Evolutionary conservation across 2,888 invertebrate genomes (phyloP).

Genomic region (Drosophila heteroneura): DNA sequence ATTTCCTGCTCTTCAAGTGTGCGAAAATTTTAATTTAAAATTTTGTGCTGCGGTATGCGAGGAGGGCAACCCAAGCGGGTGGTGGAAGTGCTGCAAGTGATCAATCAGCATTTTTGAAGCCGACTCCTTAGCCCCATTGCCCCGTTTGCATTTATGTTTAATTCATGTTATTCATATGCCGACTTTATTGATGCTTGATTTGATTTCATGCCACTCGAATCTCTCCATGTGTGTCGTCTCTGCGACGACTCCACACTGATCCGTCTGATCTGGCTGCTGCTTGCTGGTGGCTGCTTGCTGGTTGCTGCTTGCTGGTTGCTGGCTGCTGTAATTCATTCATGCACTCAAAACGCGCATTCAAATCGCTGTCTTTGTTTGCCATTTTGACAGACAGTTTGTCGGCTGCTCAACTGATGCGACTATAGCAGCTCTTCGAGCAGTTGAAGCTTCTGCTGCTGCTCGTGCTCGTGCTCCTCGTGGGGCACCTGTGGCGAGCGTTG

Average conservation of each 20-base stretch:
- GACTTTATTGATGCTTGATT: constrained; percentile 80
- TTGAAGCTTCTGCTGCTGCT: neutral
- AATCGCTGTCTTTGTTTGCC: constrained; percentile 61
- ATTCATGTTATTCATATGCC: constrained; percentile 82
- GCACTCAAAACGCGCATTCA: constrained; percentile 78
- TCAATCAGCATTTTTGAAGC: constrained; percentile 52
- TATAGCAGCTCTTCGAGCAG: neutral
- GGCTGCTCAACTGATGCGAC: constrained; percentile 38
- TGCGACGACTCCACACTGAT: neutral
- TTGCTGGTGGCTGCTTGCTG: neutral
- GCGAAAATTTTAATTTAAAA: constrained; percentile 82
- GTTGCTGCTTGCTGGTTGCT: neutral
- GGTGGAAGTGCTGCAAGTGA: constrained; percentile 52
- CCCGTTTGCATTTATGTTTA: constrained; percentile 82
- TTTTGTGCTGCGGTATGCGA: constrained; percentile 55
- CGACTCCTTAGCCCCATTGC: constrained; percentile 15
- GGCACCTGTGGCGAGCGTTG: constrained; percentile 80
- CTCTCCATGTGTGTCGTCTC: constrained; percentile 14
- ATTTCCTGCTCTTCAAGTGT: constrained; percentile 76
- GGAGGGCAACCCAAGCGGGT: constrained; percentile 33
- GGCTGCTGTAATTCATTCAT: constrained; percentile 78
- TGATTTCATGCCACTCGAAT: constrained; percentile 55
- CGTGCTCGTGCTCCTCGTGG: constrained; percentile 11
- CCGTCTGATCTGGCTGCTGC: constrained; percentile 8
- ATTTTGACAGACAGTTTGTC: constrained; percentile 80